Evolutionary conservation across 2,888 invertebrate genomes (phyloP), one percentile per base, ranked within the genome.

Genomic region (Drosophila nr. perissopoda): DNA sequence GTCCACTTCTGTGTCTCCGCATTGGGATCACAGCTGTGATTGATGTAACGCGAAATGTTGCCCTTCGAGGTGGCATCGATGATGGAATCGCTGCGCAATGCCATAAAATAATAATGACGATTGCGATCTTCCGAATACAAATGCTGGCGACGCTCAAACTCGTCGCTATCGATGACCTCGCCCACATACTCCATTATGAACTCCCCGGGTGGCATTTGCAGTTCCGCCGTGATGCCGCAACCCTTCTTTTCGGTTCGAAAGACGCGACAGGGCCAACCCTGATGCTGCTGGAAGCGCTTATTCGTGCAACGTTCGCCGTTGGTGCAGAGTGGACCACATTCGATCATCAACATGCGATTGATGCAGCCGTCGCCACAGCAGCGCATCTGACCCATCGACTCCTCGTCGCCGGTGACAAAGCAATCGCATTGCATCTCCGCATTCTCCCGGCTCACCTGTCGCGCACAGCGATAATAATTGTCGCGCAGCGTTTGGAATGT

Each of bases 141-240:
- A 88, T 97, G 96, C 1, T 98, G 97, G 10, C 99, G 95, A 64
- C 96, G 95, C 91, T 97, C 96, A 93, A 99, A 99, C 92, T 98
- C 97, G 79, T 96, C 96, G 57, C 96, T 96, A 93, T 98, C 97
- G 10, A 99, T 94, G 0, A 99, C 98, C 94, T 99, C 99, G 0
- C 99, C 99, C 0, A 99, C 97, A 92, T 99, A 99, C 93, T 99
- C 99, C 96, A 99, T 97, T 64, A 99, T 96, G 93, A 99, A 99
- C 90, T 97, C 96, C 5, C 98, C 99, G 0, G 92, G 77, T 1
- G 90, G 76, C 52, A 93, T 93, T 60, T 91, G 91, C 53, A 91
- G 79, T 48, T 92, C 91, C 13, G 91, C 92, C 90, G 97, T 95
- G 36, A 99, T 95, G n/a, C 99, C 99, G 93, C 97, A 97, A 0